Percentiles rank a stretch among this genome's conserved stretches.
phyloP scores from a whole-genome alignment of 2,113 vertebrate species.

The Calidris pygmaea region DNA sequence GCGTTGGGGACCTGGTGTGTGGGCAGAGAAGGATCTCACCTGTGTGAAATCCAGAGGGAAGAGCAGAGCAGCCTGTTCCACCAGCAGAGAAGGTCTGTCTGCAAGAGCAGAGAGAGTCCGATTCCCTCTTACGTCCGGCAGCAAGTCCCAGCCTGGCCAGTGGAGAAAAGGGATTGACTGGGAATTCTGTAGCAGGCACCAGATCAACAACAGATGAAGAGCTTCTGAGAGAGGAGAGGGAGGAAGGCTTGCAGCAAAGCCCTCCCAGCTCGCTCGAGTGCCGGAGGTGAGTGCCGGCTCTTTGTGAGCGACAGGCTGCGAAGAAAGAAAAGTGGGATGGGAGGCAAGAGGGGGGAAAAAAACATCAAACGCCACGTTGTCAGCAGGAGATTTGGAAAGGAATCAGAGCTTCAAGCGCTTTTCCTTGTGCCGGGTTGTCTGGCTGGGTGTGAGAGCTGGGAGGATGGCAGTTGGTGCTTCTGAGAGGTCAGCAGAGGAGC shows the following conservation, averaged over 20 bases:
- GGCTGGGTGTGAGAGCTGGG: not conserved
- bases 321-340: not conserved
- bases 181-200: not conserved
- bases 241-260: not conserved
- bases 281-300: not conserved
- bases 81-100: not conserved
- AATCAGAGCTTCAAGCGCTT: not conserved
- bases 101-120: not conserved
- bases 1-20: not conserved
- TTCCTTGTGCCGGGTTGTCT: not conserved
- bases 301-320: not conserved
- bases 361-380: not conserved
- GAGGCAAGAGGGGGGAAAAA: not conserved
- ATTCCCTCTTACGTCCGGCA: not conserved
- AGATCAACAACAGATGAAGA: not conserved
- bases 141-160: not conserved
- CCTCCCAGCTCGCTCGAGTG: not conserved
- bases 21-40: not conserved
- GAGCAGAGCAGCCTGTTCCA: not conserved
- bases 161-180: not conserved
- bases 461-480: not conserved
- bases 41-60: not conserved
- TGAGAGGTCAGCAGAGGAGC: not conserved
- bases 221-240: not conserved
- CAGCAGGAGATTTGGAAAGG: not conserved